Base-by-base conservation (phyloP, 2,797 vertebrate genomes). In the Eidolon dupreanum region DNA sequence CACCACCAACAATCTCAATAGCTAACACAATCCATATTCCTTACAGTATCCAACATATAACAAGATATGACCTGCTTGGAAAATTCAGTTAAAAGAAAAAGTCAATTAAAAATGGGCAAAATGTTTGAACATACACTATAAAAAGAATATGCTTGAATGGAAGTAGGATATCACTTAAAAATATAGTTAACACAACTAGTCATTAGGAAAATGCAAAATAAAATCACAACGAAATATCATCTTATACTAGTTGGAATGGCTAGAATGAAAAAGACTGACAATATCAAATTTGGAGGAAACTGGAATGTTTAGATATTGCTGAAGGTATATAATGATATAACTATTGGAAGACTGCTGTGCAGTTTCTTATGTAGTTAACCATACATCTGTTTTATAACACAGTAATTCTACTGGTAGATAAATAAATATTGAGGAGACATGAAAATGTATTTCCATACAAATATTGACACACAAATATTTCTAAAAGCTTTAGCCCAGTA, bases 211-310 rank as follows among this genome's bases (percentile, higher is more conserved):
- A 65, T 59, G 9, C 10, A 79, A 65, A 79, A 86, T 71, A 33
- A 92, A 79, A 61, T 38, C 38, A 71, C 10, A 79, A 12, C 88
- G 12, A 68, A 93, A 75, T 68, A 41, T 1, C 1, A 66, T 63
- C 85, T 88, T 65, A 77, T 85, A 77, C 2, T 1, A 49, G 6
- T 65, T 92, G 83, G 5, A 83, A 70, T 57, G 19, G 11, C 19
- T 68, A 90, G 92, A 85, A 41, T 83, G 71, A 19, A 89, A 84
- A 79, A 33, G 8, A 70, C 46, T 91, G 22, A 84, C 87, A 91
- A 68, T 95, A 61, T 49, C 22, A 94, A 57, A 63, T 86, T 92
- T 90, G 16, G 13, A 66, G 24, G 6, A 66, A 92, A 92, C 8
- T 74, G 8, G 11, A 59, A 77, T 57, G 24, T 28, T 92, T 20